Evolutionary conservation across 1,140 invertebrate species (phyloP).

Genomic region (Camponotus floridanus): DNA sequence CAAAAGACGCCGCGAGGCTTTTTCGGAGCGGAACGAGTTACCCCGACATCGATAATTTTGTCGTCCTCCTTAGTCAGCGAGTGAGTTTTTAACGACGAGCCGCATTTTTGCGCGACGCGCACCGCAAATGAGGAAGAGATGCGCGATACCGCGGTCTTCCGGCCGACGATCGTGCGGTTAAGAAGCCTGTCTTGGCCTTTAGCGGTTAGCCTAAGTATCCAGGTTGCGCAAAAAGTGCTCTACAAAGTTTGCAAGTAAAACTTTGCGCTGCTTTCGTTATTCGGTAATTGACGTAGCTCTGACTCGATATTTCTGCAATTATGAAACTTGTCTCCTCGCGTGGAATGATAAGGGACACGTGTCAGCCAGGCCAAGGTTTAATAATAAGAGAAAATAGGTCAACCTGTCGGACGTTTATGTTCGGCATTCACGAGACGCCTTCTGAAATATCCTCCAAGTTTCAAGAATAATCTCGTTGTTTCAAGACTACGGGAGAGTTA

Average conservation of each 20-base stretch:
- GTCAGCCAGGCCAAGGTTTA: slow-evolving; percentile 19
- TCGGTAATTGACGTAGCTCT: not conserved
- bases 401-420: slow-evolving; percentile 38
- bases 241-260: slow-evolving; percentile 12
- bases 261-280: not conserved
- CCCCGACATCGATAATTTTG: not conserved
- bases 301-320: not conserved
- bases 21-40: not conserved
- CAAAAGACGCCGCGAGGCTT: not conserved
- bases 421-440: slow-evolving; percentile 24
- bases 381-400: slow-evolving; percentile 54
- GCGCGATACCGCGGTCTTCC: not conserved
- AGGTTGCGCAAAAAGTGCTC: slow-evolving; percentile 12
- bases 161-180: not conserved
- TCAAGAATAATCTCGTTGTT: slow-evolving; percentile 60
- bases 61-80: not conserved
- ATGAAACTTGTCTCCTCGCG: not conserved
- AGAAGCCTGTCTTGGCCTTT: not conserved
- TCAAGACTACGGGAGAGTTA: slow-evolving; percentile 47
- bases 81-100: slow-evolving; percentile 16
- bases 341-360: not conserved
- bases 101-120: not conserved
- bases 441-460: slow-evolving; percentile 46
- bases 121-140: slow-evolving; percentile 3
- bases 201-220: slow-evolving; percentile 22